These are phyloP conservation scores for Pollenia angustigena DNA, from an alignment of 2,888 invertebrate species.

Conservation along the genomic window DNA sequence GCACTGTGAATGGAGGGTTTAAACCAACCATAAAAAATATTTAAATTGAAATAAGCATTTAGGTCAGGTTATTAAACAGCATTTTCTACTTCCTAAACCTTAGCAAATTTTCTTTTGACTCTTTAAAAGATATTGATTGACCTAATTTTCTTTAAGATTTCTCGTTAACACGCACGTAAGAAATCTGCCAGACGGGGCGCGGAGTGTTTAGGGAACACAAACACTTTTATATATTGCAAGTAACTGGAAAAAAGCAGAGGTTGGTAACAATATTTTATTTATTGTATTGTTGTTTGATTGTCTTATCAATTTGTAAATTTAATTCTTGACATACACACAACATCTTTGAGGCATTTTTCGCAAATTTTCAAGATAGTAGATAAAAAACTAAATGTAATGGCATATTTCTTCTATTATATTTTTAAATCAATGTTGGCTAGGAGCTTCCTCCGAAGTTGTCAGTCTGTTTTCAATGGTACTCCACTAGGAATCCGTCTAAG, in stretches of 20 bases:
- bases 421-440: too few species aligned
- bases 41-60: too few species aligned
- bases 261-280: not conserved
- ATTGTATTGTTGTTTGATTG: not conserved
- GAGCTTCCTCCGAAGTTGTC: too few species aligned
- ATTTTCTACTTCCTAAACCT: not conserved
- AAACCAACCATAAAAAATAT: too few species aligned
- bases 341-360: not conserved
- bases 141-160: constrained; percentile 28
- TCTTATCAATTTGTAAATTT: too few species aligned
- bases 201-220: not conserved
- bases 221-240: not conserved
- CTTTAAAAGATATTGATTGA: constrained; percentile 38
- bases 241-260: not conserved
- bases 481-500: too few species aligned
- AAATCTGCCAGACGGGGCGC: too few species aligned
- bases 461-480: too few species aligned
- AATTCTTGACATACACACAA: not conserved
- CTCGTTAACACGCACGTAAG: not conserved
- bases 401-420: not conserved
- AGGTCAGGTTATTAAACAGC: not conserved
- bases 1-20: too few species aligned
- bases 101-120: not conserved
- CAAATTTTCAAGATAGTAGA: not conserved
- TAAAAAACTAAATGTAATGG: not conserved